Evolutionary conservation across 2,888 invertebrate genomes (phyloP), one percentile per base, ranked within the genome.

Genomic region (Monoplex corrugatus): DNA sequence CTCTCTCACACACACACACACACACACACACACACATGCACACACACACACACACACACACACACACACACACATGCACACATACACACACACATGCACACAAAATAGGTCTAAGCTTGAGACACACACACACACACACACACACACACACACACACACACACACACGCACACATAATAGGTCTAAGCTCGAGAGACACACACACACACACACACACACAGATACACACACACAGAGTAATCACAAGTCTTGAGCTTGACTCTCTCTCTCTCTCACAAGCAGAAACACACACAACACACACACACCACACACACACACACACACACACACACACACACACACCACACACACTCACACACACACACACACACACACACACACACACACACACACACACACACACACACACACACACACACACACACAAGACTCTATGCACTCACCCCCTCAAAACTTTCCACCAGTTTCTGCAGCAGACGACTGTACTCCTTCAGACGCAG

Each of bases 401-500:
- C 63, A 63, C 63, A 63, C 63, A 63, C 63, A 63, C n/a, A 68
- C 23, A 23, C 68, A 8, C n/a, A 8, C 68, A 28, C 28, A 28
- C 23, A 23, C 23, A 6, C 28, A 28, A 23, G 2, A 2, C 8
- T 32, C 28, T 8, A 28, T 32, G 32, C 63, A 63, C 63, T 87
- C 35, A 87, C 87, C 78, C 89, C 89, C 0, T 84, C 40, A 38
- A 90, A 72, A 68, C 78, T 83, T n/a, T 89, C 91, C 0, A 94
- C 93, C 23, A 95, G 88, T 88, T 94, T 94, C 87, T 91, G 92
- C 38, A 94, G 88, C n/a, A 94, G 90, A 44, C 93, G 92, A 83
- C 93, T 90, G 90, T 95, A 95, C 38, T 95, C 95, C 57, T 93
- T 93, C 89, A 96, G 91, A 35, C 95, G 89, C 35, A 92, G 91